Evolutionary conservation across 2,797 vertebrate species (phyloP), one percentile per base, ranked within the genome.

Genomic region (Sebastes oblongus): DNA sequence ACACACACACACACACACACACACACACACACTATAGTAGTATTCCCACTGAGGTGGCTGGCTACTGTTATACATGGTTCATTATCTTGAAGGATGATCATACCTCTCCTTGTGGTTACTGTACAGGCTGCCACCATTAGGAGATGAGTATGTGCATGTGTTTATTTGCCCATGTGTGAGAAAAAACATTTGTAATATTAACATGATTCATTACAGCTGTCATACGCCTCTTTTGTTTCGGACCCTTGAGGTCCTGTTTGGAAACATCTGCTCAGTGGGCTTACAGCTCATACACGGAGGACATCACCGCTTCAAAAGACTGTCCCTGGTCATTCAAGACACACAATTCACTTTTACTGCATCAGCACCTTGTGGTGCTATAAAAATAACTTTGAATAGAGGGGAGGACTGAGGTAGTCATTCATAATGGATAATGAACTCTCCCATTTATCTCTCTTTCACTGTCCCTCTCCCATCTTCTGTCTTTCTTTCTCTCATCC

Each of bases 381-480:
- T 87, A 85, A 88, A 83, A 86, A 71, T 80, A 55, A 66, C 60
- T 89, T 55, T 86, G 74, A 88, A 84, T 50, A 61, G 39, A 85
- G 67, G 24, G 24, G 59, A 72, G 84, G 65, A 80, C 55, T 1
- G 67, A 85, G 86, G 74, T 74, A 87, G 72, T 81, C 85, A 83
- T 90, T 92, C 80, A 92, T 82, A 86, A 90, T 85, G 80, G 82
- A 88, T 87, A 88, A 91, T 85, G 80, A 91, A 85, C 82, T 64
- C 66, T 69, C 75, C 72, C 80, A 89, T 93, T 91, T 82, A 85
- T 92, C 86, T 84, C 77, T 62, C 68, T 83, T 81, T 75, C 72
- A 59, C 79, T 75, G 61, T 82, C 75, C 73, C 59, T 4, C 59
- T 70, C 34, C 34, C 58, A 20, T 71, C 42, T 75, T 64, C 61